Evolutionary conservation across 2,797 vertebrate genomes (phyloP), one percentile per base, ranked within the genome.

Genomic region (Masticophis lateralis): DNA sequence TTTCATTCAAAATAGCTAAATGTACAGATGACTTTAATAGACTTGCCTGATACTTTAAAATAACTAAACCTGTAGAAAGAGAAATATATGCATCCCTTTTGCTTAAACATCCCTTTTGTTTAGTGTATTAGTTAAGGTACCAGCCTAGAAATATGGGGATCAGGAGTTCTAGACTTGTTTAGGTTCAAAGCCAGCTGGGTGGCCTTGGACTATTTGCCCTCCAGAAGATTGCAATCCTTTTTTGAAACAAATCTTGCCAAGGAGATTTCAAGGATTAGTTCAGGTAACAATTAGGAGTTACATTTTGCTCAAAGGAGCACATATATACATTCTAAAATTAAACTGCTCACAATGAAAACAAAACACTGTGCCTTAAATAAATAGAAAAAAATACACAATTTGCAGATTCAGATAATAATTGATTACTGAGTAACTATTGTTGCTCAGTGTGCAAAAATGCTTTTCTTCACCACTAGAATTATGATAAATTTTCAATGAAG

Each of bases 401-500:
- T 97, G 89, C 93, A 53, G 92, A 94, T 91, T 91, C 22, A n/a
- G 11, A 63, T 63, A 96, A 93, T 95, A 94, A 93, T 74, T 74
- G 66, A 74, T 37, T 32, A 88, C 89, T 93, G 94, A 94, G 89
- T 37, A 74, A 97, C 97, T 96, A 97, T 93, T 95, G 95, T 97
- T 97, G 95, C 51, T 96, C 92, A 94, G 96, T 94, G 90, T 55
- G 83, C 89, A 74, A 96, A 14, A 96, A 95, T 10, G 86, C 95
- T 94, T 37, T 57, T 12, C 66, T 93, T 87, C 96, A 96, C 91
- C 89, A 86, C 87, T 96, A 91, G 96, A 96, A 96, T 96, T 95
- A 95, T 88, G 74, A 37, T n/a, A 96, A 95, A 37, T 88, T 95
- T 96, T 95, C 79, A 95, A 89, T 95, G 96, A 96, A 96, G 93